Evolutionary conservation across 2,888 invertebrate genomes (phyloP).

Genomic region (Conops quadrifasciatus): DNA sequence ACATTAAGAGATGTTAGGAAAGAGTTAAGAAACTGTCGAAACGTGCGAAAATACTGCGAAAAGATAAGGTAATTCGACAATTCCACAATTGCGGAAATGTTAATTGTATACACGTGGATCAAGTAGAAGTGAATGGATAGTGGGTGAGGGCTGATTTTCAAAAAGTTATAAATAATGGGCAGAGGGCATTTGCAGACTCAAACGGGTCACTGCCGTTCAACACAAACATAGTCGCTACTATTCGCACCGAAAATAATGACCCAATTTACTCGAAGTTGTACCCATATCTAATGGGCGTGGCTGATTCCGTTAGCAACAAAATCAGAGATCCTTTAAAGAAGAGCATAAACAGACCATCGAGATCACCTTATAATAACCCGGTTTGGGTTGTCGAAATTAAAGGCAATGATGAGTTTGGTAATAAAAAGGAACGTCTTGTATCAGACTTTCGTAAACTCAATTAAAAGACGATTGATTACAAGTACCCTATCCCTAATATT

Average conservation of each 20-base stretch:
- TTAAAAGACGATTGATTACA: slow-evolving; percentile 41
- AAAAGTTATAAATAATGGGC: too few relatives aligned
- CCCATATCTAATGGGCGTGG: slow-evolving; percentile 17
- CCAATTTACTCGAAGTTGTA: slow-evolving; percentile 26
- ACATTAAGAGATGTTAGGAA: too few relatives aligned
- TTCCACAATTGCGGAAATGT: too few relatives aligned
- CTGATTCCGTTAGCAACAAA: slow-evolving; percentile 39
- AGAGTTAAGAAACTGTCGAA: too few relatives aligned
- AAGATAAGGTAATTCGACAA: too few relatives aligned
- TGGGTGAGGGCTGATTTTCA: too few relatives aligned
- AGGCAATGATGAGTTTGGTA: slow-evolving; percentile 9
- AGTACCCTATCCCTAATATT: slow-evolving; percentile 41
- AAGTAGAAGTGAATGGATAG: too few relatives aligned
- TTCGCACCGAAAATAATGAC: slow-evolving; percentile 6
- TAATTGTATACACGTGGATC: too few relatives aligned
- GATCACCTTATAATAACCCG: slow-evolving; percentile 37
- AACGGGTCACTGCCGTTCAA: neutral
- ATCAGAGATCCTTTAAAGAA: slow-evolving; percentile 28
- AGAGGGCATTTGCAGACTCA: too few relatives aligned
- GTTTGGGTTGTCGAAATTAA: slow-evolving; percentile 32
- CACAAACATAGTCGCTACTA: neutral
- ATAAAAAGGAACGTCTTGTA: slow-evolving; percentile 26
- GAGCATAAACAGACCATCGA: slow-evolving; percentile 32
- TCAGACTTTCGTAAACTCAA: slow-evolving; percentile 35
- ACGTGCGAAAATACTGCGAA: too few relatives aligned